phyloP scores from a whole-genome alignment of 2,113 vertebrate genomes.

The Verasper variegatus region DNA sequence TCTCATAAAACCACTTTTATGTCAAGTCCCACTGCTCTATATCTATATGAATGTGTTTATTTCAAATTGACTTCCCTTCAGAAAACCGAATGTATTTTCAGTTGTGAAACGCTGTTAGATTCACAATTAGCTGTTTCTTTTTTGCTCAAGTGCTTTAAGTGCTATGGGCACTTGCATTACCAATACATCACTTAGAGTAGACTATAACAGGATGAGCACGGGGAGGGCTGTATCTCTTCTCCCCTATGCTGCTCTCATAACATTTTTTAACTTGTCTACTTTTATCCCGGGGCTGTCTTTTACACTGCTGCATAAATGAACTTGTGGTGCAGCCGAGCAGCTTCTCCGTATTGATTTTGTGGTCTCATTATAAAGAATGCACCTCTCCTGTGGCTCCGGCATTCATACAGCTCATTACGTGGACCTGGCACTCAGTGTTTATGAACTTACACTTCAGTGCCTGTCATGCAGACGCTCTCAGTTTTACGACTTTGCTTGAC shows the following conservation, averaged over 20 bases:
- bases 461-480: conserved; percentile 31
- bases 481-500: conserved; percentile 19
- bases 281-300: conserved; percentile 42
- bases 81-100: too few species aligned
- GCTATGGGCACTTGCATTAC: conserved; percentile 42
- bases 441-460: conserved; percentile 35
- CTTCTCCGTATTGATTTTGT: conserved; percentile 55
- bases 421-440: conserved; percentile 43
- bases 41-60: neutral
- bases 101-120: conserved; percentile 53
- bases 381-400: conserved; percentile 58
- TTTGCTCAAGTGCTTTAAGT: conserved; percentile 31
- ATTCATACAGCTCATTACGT: conserved; percentile 59
- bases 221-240: conserved; percentile 28
- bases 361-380: conserved; percentile 61
- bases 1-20: neutral
- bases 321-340: conserved; percentile 23
- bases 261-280: conserved; percentile 46
- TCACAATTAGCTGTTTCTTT: conserved; percentile 62
- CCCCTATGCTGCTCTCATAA: conserved; percentile 28
- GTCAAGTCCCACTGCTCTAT: neutral
- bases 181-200: conserved; percentile 44
- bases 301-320: conserved; percentile 55
- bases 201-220: conserved; percentile 15
- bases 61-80: neutral